phyloP scores from a whole-genome alignment of 2,797 vertebrate genomes.

The Channa striata region DNA sequence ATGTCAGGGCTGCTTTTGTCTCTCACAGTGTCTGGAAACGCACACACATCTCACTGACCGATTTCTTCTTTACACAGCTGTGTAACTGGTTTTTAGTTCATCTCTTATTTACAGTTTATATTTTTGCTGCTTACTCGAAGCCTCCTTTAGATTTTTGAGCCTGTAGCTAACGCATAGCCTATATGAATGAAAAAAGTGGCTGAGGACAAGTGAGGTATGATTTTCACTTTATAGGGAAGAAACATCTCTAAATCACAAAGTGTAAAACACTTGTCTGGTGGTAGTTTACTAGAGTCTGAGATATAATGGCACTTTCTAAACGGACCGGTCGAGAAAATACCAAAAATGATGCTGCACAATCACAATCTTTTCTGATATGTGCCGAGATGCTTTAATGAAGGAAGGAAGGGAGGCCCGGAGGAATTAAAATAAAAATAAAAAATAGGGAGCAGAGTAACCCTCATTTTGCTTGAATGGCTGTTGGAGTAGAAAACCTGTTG shows the following conservation, averaged over 20 bases:
- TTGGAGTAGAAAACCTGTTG: conserved; percentile 79
- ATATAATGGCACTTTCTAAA: conserved; percentile 34
- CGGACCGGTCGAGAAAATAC: conserved; percentile 51
- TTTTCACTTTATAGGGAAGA: conserved; percentile 12
- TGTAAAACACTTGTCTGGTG: conserved; percentile 16
- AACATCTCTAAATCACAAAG: conserved; percentile 13
- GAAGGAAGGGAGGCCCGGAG: neutral
- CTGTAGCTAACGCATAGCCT: conserved; percentile 8
- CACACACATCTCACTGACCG: conserved; percentile 5
- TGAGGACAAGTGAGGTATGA: neutral
- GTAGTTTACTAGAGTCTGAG: conserved; percentile 13
- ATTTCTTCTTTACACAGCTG: neutral
- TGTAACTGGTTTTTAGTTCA: too few relatives aligned
- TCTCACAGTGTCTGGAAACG: conserved; percentile 19
- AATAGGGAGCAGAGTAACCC: conserved; percentile 44
- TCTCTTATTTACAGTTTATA: conserved; percentile 7
- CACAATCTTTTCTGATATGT: conserved; percentile 22
- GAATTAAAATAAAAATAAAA: neutral
- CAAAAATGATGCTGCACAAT: conserved; percentile 64
- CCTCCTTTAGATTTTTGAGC: conserved; percentile 13
- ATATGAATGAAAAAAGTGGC: conserved; percentile 27
- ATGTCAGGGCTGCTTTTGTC: conserved; percentile 40
- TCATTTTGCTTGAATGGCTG: conserved; percentile 78
- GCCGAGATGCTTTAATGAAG: conserved; percentile 63
- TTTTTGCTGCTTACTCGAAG: conserved; percentile 2